These are phyloP conservation scores for Drosophila incognita DNA, from an alignment of 2,888 invertebrate species.

Conservation along the genomic window DNA sequence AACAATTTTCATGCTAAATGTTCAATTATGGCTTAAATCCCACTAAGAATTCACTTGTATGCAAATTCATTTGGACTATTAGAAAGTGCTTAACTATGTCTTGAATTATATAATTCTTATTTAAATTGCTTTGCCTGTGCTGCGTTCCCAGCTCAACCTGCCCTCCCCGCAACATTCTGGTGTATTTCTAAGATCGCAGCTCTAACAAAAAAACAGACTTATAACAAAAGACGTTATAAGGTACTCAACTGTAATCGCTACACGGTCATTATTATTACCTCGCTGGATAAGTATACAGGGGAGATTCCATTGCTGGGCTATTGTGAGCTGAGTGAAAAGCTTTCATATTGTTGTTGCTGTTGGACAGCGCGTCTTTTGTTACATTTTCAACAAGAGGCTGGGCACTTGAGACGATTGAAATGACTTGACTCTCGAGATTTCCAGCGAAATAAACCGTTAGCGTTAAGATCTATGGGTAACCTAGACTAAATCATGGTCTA, in stretches of 20 bases:
- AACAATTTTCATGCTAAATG: too few species aligned
- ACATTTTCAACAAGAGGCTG: slow-evolving; percentile 68
- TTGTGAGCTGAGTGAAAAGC: slow-evolving; percentile 65
- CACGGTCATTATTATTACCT: slow-evolving; percentile 79
- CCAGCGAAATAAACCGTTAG: slow-evolving; percentile 66
- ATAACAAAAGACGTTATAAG: slow-evolving; percentile 52
- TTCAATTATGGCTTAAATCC: neutral
- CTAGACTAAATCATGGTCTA: slow-evolving; percentile 51
- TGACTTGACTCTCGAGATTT: slow-evolving; percentile 47
- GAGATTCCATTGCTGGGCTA: slow-evolving; percentile 39
- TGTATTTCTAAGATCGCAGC: slow-evolving; percentile 24
- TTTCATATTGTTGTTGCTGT: slow-evolving; percentile 58
- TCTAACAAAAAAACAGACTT: slow-evolving; percentile 40
- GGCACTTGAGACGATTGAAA: slow-evolving; percentile 69
- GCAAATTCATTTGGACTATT: slow-evolving; percentile 3
- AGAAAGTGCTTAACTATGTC: slow-evolving; percentile 14
- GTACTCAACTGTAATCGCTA: slow-evolving; percentile 78
- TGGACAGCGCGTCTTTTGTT: slow-evolving; percentile 71
- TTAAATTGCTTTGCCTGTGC: slow-evolving; percentile 8
- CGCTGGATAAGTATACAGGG: slow-evolving; percentile 65
- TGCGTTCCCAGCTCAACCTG: neutral
- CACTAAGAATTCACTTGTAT: neutral
- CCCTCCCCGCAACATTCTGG: neutral
- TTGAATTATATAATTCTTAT: slow-evolving; percentile 31
- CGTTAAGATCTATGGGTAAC: slow-evolving; percentile 54